A percentile compares a stretch with the other conserved stretches of the same genome.
These are phyloP conservation scores for Drosophila bocqueti DNA, from an alignment of 1,140 invertebrate species.

Conservation along the genomic window DNA sequence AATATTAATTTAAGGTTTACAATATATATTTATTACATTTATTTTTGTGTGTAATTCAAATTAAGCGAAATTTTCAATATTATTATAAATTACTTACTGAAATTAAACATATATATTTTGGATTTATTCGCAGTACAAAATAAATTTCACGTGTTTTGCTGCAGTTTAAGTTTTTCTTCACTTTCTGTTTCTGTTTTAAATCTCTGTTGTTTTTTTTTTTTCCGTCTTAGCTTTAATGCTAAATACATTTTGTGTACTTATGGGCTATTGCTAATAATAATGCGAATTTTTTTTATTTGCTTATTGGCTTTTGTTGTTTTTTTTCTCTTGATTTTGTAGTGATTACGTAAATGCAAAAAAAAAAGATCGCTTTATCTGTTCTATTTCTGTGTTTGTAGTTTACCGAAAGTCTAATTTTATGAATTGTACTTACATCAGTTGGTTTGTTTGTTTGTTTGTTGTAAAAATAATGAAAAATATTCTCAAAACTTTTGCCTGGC, in stretches of 20 bases:
- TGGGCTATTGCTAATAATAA: constrained; percentile 82
- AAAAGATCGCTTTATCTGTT: constrained; percentile 43
- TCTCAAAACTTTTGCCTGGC: constrained; percentile 51
- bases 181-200: constrained; percentile 55
- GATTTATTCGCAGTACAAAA: constrained; percentile 49
- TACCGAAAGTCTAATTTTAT: constrained; percentile 49
- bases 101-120: constrained; percentile 55
- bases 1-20: constrained; percentile 60
- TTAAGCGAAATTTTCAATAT: constrained; percentile 40
- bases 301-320: constrained; percentile 63
- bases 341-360: constrained; percentile 62
- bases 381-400: constrained; percentile 36
- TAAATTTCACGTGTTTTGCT: constrained; percentile 44
- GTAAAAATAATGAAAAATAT: constrained; percentile 65
- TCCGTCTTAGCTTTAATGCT: constrained; percentile 60
- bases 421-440: constrained; percentile 79
- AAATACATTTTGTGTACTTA: constrained; percentile 71
- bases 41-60: constrained; percentile 52
- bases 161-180: constrained; percentile 52
- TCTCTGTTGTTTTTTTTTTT: constrained; percentile 37
- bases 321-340: constrained; percentile 34
- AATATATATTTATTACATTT: constrained; percentile 32
- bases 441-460: constrained; percentile 61
- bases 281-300: constrained; percentile 64
- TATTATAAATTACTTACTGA: constrained; percentile 52